Base-by-base conservation (phyloP, 2,888 invertebrate genomes). In the Tinea semifulvella region DNA sequence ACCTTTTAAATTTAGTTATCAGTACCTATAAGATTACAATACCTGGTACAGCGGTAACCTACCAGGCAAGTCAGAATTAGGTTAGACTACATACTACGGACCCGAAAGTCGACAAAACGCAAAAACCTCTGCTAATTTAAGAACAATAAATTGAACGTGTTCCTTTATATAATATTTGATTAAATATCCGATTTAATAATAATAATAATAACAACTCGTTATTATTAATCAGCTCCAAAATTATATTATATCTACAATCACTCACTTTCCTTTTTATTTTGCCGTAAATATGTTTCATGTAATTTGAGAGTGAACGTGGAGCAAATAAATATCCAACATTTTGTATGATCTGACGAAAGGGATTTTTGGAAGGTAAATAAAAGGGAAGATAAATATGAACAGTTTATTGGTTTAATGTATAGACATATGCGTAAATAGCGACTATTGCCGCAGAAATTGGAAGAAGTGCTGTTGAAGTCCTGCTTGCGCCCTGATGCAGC, bases 401-500 rank as follows among this genome's bases (percentile, higher is more conserved):
- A 65, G 61, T 77, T 72, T 75, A 75, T 68, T 73, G 57, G 53
- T 65, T 68, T 73, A 57, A 54, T 65, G 64, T 65, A 66, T 58
- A 54, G 61, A 53, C 56, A 57, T 58, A 56, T 53, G 52, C 49
- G 53, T 66, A 63, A 64, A 73, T 61, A 63, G 68, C 49, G 52
- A 60, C 58, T 58, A 61, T 58, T 40, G 68, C 47, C 52, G 62
- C 58, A 52, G 67, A 39, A 16, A 6, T 52, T 48, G 11, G 53
- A 47, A 2, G 50, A 46, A 20, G 49, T 42, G 25, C 50, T 45
- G 20, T 42, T 20, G 50, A 46, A 16, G 48, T 49, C 5, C 55
- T 50, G n/a, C 51, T 53, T n/a, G 63, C 57, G 2, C 75, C 71
- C 50, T 79, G 79, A 43, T 80, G 79, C n/a, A 80, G 61, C 50